A percentile compares a stretch with the other conserved stretches of the same genome.
These are phyloP conservation scores for Melipona bicolor DNA, from an alignment of 2,888 invertebrate genomes.

Conservation along the genomic window DNA sequence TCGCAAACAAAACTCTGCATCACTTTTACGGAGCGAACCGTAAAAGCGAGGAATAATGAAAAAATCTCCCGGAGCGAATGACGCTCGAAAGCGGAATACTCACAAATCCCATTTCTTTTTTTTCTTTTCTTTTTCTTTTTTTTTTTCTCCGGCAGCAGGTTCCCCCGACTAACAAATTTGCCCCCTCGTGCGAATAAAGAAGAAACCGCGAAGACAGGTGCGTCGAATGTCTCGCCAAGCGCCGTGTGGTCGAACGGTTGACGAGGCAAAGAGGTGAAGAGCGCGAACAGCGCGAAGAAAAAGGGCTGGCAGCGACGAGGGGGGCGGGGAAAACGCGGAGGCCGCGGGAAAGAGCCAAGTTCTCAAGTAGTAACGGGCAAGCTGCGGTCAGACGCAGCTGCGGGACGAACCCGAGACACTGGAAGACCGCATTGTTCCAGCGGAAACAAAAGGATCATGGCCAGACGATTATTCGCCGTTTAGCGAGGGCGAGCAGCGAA, in stretches of 20 bases:
- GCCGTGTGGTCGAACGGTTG: conserved; percentile 41
- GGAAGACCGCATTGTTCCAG: conserved; percentile 75
- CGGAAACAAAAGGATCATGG: conserved; percentile 77
- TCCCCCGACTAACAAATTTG: conserved; percentile 35
- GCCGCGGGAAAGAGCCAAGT: conserved; percentile 41
- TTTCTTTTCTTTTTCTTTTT: not conserved
- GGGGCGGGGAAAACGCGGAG: not conserved
- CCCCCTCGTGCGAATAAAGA: not conserved
- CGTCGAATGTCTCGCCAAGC: conserved; percentile 25
- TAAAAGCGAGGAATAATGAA: not conserved
- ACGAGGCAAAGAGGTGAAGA: not conserved
- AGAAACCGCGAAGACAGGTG: conserved; percentile 29
- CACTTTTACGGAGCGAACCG: too few relatives aligned
- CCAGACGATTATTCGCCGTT: conserved; percentile 79
- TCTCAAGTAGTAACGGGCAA: conserved; percentile 65
- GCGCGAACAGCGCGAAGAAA: not conserved
- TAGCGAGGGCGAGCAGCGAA: conserved; percentile 66
- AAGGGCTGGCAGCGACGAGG: not conserved
- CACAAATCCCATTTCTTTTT: not conserved
- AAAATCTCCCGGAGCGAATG: not conserved
- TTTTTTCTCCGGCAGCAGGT: not conserved
- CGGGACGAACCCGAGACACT: conserved; percentile 24
- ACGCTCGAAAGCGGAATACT: not conserved
- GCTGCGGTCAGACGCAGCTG: conserved; percentile 63
- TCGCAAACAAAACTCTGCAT: not conserved